Percentiles rank a stretch among this genome's conserved stretches.
Conservation (phyloP, 2,113 vertebrate genomes). For the Holacanthus passer region DNA sequence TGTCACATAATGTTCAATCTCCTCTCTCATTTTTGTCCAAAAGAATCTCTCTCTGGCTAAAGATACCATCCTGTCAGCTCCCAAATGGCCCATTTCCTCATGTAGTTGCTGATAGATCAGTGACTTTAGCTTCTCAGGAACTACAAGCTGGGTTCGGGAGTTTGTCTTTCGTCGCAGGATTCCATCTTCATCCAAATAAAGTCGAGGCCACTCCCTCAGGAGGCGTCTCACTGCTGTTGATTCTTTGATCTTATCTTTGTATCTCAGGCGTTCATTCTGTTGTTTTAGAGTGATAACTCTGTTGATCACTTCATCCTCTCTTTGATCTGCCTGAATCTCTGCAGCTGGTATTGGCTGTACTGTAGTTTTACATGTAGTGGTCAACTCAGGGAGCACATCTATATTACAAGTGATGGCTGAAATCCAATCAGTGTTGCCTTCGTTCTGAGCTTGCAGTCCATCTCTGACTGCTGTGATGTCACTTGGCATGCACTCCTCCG, state of each 20-base stretch:
- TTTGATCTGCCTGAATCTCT: not conserved
- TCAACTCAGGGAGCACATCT: not conserved
- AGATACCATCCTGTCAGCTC: not conserved
- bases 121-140: constrained; percentile 24
- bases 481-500: not conserved
- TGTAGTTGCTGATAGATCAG: constrained; percentile 22
- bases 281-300: not conserved
- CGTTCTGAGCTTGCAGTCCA: not conserved
- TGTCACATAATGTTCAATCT: constrained; percentile 32
- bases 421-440: not conserved
- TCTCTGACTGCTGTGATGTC: not conserved
- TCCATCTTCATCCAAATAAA: constrained; percentile 16
- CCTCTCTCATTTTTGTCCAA: constrained; percentile 42
- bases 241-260: not conserved
- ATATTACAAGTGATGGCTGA: not conserved
- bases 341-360: not conserved
- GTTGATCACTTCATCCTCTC: not conserved
- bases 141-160: not conserved
- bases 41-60: constrained; percentile 27
- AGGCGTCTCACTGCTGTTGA: not conserved
- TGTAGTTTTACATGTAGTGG: not conserved
- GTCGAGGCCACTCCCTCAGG: not conserved
- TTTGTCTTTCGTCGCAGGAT: not conserved
- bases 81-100: constrained; percentile 38
- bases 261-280: not conserved